Base-by-base conservation (phyloP, 1,140 invertebrate genomes). In the Trachymyrmex septentrionalis region DNA sequence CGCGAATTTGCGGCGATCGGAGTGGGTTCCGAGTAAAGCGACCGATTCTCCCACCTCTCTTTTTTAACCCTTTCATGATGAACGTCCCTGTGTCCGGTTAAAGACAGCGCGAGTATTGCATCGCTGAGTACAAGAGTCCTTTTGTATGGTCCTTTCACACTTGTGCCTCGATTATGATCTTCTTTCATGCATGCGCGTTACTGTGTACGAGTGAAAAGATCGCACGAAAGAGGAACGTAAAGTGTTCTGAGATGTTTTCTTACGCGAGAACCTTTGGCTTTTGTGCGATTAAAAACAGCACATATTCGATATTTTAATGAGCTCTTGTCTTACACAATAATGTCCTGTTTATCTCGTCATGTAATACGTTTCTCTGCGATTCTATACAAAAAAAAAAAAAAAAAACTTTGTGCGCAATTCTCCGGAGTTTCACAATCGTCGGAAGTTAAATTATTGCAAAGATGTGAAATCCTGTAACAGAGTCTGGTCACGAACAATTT, bases 141-240 rank as follows among this genome's bases (percentile, higher is more conserved):
- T 82, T 84, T 84, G 69, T 81, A 81, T 69, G 61, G 77, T 81
- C 66, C 80, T 61, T 73, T 84, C 48, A 57, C 69, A 84, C 80
- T 63, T 53, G 80, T 73, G 69, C 69, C 69, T 61, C 80, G 67
- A 73, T 73, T 63, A 61, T 50, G 55, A 84, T 73, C 67, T n/a
- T 38, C 55, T 67, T 73, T 63, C 69, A 19, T 59, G 38, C 53
- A 34, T 48, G 24, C 66, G 66, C 50, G 16, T 63, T 73, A 73
- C 50, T 16, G 38, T n/a, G 34, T 16, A 6, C 24, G 55, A 38
- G 27, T 71, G 64, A 81, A 82, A 84, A 48, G 67, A 73, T 55
- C 53, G 67, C 55, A 44, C 55, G 64, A 53, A 71, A 50, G 24
- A 73, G 7, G 34, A 73, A 48, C 12, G 30, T 10, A 82, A 73